Evolutionary conservation across 2,888 invertebrate species (phyloP).

Genomic region (Julus scandinavius): DNA sequence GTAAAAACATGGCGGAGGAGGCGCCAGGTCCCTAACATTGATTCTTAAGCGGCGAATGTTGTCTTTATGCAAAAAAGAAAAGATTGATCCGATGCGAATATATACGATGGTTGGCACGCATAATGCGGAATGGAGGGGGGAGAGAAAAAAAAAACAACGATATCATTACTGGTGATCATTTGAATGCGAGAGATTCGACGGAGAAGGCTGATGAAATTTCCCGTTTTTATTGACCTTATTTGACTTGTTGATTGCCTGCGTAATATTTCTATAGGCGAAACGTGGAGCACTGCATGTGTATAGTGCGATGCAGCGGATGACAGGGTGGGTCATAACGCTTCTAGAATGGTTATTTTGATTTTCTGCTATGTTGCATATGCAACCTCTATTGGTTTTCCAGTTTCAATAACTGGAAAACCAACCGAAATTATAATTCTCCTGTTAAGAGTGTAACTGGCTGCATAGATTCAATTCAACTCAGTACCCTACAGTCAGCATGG

Average conservation of each 20-base stretch:
- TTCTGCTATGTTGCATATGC: too few relatives aligned
- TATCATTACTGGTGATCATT: slow-evolving; percentile 10
- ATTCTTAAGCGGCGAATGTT: slow-evolving; percentile 4
- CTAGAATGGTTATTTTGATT: too few relatives aligned
- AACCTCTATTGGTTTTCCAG: too few relatives aligned
- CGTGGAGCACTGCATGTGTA: neutral
- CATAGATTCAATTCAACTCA: too few relatives aligned
- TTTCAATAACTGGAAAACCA: too few relatives aligned
- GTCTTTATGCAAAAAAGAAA: slow-evolving; percentile 16
- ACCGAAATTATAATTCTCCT: too few relatives aligned
- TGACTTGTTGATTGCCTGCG: slow-evolving; percentile 18
- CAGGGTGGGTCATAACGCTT: neutral
- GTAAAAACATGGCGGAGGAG: neutral
- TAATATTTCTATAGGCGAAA: neutral
- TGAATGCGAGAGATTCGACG: slow-evolving; percentile 18
- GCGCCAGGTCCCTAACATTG: neutral
- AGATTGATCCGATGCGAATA: neutral
- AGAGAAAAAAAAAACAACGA: neutral
- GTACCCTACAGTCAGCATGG: too few relatives aligned
- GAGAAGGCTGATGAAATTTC: slow-evolving; percentile 10
- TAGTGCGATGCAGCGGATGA: neutral
- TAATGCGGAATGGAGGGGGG: neutral
- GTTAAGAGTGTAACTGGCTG: too few relatives aligned
- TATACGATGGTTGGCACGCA: neutral
- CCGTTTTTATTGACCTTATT: slow-evolving; percentile 10